phyloP scores from a whole-genome alignment of 2,113 vertebrate species.

The Mastomys natalensis region DNA sequence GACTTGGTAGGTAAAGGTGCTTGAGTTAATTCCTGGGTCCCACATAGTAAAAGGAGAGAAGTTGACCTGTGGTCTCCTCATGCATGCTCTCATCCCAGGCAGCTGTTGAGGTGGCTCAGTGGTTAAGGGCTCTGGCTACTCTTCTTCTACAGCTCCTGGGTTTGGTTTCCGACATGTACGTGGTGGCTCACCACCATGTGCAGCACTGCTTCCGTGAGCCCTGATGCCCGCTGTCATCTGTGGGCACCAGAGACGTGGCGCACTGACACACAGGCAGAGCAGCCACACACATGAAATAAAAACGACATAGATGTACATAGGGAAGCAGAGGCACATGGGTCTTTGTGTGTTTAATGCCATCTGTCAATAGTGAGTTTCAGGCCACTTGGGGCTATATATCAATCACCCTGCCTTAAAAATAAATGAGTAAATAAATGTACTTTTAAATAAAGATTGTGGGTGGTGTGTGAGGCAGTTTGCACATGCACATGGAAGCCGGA shows the following conservation, averaged over 20 bases:
- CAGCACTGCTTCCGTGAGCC: background rate
- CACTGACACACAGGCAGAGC: background rate
- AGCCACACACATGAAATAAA: background rate
- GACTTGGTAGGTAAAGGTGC: background rate
- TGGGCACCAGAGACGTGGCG: background rate
- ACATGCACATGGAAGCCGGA: background rate
- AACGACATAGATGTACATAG: background rate
- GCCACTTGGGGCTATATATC: background rate
- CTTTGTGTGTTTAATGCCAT: background rate
- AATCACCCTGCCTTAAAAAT: background rate
- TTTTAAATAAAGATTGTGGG: background rate
- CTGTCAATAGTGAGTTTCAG: background rate
- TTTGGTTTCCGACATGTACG: background rate
- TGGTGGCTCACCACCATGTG: background rate
- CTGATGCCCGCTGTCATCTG: background rate
- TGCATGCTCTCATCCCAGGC: background rate
- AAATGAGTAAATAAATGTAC: background rate
- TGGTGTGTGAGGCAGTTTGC: background rate
- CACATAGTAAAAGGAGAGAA: background rate
- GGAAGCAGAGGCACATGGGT: background rate
- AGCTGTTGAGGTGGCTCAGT: background rate
- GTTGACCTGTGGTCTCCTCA: background rate
- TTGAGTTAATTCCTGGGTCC: background rate
- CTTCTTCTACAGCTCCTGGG: no score
- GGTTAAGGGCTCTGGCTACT: background rate